These are phyloP conservation scores for Sus cebifrons DNA, from an alignment of 2,797 vertebrate genomes.

Conservation along the genomic window DNA sequence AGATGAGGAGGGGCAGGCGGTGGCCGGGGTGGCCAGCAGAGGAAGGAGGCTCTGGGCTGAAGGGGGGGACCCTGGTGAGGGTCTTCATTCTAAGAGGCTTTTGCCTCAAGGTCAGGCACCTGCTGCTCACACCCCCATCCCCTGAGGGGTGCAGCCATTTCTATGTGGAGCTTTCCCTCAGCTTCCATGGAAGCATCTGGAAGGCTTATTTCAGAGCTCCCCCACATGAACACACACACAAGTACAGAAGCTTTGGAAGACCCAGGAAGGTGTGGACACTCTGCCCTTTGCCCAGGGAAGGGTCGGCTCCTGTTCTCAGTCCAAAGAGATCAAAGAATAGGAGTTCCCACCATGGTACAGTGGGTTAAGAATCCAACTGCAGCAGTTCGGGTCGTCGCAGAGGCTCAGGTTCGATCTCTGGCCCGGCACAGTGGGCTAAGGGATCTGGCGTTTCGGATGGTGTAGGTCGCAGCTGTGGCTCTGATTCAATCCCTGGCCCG, in stretches of 20 bases:
- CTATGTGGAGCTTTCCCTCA: neutral
- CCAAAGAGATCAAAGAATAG: neutral
- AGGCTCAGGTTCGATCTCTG: too few relatives aligned
- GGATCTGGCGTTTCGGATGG: too few relatives aligned
- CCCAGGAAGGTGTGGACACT: neutral
- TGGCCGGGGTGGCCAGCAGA: too few relatives aligned
- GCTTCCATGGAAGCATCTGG: neutral
- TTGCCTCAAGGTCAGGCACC: too few relatives aligned
- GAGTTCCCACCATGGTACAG: too few relatives aligned
- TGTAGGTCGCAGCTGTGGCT: too few relatives aligned
- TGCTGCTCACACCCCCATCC: neutral
- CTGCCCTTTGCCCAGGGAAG: neutral
- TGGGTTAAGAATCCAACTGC: too few relatives aligned
- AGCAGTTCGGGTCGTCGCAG: too few relatives aligned
- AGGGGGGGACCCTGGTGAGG: too few relatives aligned
- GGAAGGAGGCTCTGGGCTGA: neutral
- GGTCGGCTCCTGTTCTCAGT: neutral
- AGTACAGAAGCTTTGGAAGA: neutral
- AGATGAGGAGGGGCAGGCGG: accelerated
- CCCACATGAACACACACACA: neutral
- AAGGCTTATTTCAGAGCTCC: neutral
- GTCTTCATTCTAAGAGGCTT: neutral
- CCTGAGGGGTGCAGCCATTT: neutral
- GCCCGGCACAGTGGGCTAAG: too few relatives aligned
- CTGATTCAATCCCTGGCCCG: too few relatives aligned